Conservation (phyloP, 2,888 invertebrate genomes). For the Volucella bombylans region DNA sequence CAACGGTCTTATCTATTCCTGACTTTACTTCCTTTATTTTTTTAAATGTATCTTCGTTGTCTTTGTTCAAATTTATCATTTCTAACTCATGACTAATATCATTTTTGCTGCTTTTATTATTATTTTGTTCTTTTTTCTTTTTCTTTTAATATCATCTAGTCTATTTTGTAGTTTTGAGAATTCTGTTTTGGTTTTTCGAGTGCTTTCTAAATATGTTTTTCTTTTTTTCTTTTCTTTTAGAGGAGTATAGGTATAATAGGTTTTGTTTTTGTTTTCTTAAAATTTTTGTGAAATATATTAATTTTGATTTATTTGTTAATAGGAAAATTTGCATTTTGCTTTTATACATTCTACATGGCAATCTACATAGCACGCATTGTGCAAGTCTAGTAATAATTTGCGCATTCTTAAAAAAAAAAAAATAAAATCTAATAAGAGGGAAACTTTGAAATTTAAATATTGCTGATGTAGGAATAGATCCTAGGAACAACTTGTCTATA, state of each 20-base stretch:
- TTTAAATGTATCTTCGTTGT: slow-evolving; percentile 42
- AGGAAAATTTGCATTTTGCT: slow-evolving; percentile 8
- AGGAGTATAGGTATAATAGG: slow-evolving; percentile 1
- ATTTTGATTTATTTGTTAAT: slow-evolving; percentile 36
- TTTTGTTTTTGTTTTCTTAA: background rate
- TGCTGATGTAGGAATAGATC: background rate
- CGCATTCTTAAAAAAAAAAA: slow-evolving; percentile 15
- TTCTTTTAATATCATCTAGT: background rate
- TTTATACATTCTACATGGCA: background rate
- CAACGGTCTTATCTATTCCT: background rate
- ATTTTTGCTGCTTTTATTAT: background rate
- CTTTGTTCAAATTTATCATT: background rate
- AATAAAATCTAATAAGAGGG: background rate
- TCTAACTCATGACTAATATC: background rate
- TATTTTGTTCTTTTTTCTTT: background rate
- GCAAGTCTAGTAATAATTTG: slow-evolving; percentile 30
- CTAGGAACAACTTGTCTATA: no score
- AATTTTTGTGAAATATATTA: slow-evolving; percentile 19
- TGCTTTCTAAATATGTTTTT: slow-evolving; percentile 5
- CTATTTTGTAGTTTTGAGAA: slow-evolving; percentile 7
- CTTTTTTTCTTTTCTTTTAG: background rate
- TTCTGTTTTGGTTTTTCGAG: background rate
- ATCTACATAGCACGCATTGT: slow-evolving; percentile 48
- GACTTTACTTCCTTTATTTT: background rate
- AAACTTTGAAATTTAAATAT: no score